Percentiles rank a stretch among this genome's conserved stretches.
Evolutionary conservation across 1,140 invertebrate genomes (phyloP).

Genomic region (Pollicipes pollicipes): DNA sequence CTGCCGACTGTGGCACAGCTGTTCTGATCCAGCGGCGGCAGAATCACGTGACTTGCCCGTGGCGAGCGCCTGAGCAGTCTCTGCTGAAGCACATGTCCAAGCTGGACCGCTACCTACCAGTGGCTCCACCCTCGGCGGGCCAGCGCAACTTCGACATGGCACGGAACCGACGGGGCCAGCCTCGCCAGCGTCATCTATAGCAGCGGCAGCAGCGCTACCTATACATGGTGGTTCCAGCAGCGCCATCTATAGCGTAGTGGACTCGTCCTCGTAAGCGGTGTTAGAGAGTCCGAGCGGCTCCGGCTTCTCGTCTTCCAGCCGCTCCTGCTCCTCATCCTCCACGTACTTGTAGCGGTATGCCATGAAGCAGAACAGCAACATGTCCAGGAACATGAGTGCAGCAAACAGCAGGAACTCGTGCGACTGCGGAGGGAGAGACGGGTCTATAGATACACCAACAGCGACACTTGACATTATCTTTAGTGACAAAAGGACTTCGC

Average conservation of each 20-base stretch:
- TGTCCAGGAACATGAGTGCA: conserved; percentile 60
- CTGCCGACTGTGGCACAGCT: too few relatives aligned
- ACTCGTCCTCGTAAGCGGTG: not conserved
- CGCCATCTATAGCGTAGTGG: not conserved
- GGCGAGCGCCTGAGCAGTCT: too few relatives aligned
- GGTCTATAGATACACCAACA: conserved; percentile 2
- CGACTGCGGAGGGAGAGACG: conserved; percentile 38
- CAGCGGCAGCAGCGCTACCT: too few relatives aligned
- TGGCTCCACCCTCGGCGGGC: too few relatives aligned
- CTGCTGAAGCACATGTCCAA: too few relatives aligned
- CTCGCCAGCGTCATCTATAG: too few relatives aligned
- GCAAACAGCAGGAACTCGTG: conserved; percentile 77
- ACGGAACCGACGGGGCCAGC: too few relatives aligned
- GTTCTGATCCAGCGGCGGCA: too few relatives aligned
- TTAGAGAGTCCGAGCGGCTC: not conserved
- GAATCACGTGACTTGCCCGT: too few relatives aligned
- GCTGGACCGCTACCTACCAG: too few relatives aligned
- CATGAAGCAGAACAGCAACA: conserved; percentile 60
- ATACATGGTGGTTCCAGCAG: too few relatives aligned
- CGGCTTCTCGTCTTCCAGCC: not conserved
- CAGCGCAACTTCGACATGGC: too few relatives aligned
- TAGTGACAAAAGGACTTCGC: conserved; percentile 7
- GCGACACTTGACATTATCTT: conserved; percentile 9
- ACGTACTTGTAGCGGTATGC: conserved; percentile 35
- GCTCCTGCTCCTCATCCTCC: conserved; percentile 13